Percentiles rank a stretch among this genome's conserved stretches.
Conservation (phyloP, 2,113 vertebrate species). For the Ciconia boyciana region DNA sequence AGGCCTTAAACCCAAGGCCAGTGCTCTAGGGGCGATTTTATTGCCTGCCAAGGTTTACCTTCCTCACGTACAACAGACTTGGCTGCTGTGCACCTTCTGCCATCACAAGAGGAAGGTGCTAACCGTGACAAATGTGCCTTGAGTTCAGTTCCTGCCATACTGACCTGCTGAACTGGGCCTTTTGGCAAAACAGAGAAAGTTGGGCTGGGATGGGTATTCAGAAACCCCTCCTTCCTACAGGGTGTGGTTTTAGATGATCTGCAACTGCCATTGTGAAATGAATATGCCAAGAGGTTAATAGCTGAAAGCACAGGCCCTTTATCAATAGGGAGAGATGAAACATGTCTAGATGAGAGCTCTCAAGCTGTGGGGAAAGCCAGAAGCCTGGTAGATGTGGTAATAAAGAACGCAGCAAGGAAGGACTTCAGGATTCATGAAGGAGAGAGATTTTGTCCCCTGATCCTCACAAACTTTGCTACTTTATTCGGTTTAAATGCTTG, state of each 20-base stretch:
- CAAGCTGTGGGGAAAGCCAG: not conserved
- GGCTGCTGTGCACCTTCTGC: not conserved
- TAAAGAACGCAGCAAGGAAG: not conserved
- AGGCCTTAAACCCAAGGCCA: not conserved
- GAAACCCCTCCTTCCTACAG: not conserved
- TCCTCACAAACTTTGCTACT: not conserved
- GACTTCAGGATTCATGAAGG: not conserved
- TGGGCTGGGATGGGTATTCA: not conserved
- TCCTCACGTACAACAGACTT: not conserved
- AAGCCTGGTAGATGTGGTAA: not conserved
- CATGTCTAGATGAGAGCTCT: not conserved
- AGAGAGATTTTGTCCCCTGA: not conserved
- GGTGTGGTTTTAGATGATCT: constrained; percentile 35
- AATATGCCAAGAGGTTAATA: not conserved
- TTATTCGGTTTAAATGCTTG: not conserved
- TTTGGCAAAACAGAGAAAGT: not conserved
- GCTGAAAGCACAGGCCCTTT: not conserved
- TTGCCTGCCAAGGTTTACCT: not conserved
- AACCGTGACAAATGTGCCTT: not conserved
- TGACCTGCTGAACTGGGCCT: constrained; percentile 26
- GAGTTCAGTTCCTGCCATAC: not conserved
- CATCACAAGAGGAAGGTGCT: not conserved
- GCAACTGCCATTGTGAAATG: constrained; percentile 36
- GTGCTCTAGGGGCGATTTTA: not conserved
- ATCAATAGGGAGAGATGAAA: not conserved